phyloP scores from a whole-genome alignment of 92 coral and sea anemone species.

The Actinostola sp. region DNA sequence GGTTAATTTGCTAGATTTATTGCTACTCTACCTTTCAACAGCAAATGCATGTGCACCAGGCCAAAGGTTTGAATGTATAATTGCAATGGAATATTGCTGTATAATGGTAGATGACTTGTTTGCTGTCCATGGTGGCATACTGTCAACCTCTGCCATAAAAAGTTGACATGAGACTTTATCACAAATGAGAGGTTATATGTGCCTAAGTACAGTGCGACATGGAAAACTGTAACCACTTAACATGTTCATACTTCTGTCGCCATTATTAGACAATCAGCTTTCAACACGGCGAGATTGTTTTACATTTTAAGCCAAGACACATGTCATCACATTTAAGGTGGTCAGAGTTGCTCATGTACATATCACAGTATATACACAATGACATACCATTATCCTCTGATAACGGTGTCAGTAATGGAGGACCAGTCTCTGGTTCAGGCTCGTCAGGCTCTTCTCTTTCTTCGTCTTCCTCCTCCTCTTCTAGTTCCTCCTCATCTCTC shows the following conservation, averaged over 20 bases:
- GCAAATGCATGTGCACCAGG: constrained; percentile 99
- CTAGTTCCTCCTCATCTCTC: constrained; percentile 94
- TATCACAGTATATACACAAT: background rate
- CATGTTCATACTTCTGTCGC: too few species aligned
- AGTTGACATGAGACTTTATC: background rate
- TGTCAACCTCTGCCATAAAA: constrained; percentile 81
- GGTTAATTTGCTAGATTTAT: too few species aligned
- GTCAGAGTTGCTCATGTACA: too few species aligned
- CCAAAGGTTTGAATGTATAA: constrained; percentile 94
- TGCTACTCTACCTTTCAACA: constrained; percentile 93
- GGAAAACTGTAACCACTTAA: too few species aligned
- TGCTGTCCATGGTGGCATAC: constrained; percentile 95
- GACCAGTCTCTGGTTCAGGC: constrained; percentile 98
- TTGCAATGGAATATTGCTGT: constrained; percentile 89
- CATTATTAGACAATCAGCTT: too few species aligned
- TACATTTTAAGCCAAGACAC: too few species aligned
- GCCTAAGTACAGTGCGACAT: too few species aligned
- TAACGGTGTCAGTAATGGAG: constrained; percentile 92
- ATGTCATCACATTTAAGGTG: too few species aligned
- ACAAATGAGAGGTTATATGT: too few species aligned
- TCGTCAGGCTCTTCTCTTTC: constrained; percentile 99
- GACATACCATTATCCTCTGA: constrained; percentile 91
- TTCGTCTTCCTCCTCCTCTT: constrained; percentile 98
- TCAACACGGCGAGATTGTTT: too few species aligned
- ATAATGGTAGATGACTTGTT: constrained; percentile 81